Evolutionary conservation across 1,140 invertebrate genomes (phyloP).

Genomic region (Drosophila tristis): DNA sequence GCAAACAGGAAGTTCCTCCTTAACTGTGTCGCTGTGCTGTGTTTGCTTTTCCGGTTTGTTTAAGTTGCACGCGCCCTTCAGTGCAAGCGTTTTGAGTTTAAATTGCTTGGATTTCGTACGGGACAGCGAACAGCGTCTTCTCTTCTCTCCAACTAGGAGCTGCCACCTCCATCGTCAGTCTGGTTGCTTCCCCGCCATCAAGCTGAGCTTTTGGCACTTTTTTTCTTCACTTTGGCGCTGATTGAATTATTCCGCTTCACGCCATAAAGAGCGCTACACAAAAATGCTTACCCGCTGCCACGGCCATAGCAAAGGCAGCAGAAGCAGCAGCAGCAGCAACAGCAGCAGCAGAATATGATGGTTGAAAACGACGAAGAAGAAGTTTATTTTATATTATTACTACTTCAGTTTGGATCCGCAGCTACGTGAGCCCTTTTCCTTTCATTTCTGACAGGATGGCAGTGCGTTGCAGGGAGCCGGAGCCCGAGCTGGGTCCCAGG

Average conservation of each 20-base stretch:
- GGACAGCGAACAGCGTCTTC: neutral
- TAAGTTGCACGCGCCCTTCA: conserved; percentile 73
- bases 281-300: conserved; percentile 22
- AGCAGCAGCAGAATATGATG: conserved; percentile 41
- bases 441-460: conserved; percentile 50
- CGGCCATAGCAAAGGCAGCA: neutral
- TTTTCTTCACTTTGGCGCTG: conserved; percentile 65
- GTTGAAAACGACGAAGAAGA: conserved; percentile 28
- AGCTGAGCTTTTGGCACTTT: conserved; percentile 55
- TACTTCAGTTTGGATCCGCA: conserved; percentile 56
- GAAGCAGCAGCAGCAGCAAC: neutral
- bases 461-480: neutral
- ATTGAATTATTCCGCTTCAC: conserved; percentile 81
- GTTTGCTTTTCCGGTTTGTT: conserved; percentile 81
- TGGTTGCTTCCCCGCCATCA: conserved; percentile 8
- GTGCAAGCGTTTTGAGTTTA: conserved; percentile 77
- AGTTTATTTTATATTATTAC: conserved; percentile 74
- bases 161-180: neutral
- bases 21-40: conserved; percentile 76
- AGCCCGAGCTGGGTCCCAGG: neutral
- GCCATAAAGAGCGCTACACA: conserved; percentile 67
- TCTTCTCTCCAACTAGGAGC: neutral
- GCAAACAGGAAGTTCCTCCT: conserved; percentile 76
- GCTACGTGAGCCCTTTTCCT: conserved; percentile 63
- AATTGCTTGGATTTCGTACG: conserved; percentile 72